Evolutionary conservation across 2,797 vertebrate species (phyloP).

Genomic region (Peromyscus nudipes): DNA sequence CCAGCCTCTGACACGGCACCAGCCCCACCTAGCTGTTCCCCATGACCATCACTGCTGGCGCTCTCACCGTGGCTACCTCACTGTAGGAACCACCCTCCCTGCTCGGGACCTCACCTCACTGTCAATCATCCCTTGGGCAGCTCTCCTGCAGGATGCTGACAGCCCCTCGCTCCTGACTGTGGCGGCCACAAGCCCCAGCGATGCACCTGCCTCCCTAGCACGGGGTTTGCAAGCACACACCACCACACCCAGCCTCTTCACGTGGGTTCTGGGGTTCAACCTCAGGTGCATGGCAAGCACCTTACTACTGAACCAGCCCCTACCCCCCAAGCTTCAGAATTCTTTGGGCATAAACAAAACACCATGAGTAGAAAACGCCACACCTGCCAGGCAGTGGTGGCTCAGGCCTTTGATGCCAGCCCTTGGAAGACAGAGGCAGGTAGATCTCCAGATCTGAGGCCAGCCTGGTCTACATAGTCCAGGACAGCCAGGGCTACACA

Average conservation of each 20-base stretch:
- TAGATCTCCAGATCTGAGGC: neutral
- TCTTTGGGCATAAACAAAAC: neutral
- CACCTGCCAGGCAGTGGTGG: neutral
- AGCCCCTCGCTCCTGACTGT: neutral
- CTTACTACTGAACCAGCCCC: neutral
- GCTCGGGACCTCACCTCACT: neutral
- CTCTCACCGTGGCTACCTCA: neutral
- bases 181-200: neutral
- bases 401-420: neutral
- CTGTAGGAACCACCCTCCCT: too few species aligned
- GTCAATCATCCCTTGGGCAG: neutral
- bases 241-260: neutral
- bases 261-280: neutral
- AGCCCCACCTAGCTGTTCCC: neutral
- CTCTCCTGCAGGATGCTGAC: neutral
- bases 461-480: neutral
- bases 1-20: neutral
- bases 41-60: accelerated
- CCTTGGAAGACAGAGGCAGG: neutral
- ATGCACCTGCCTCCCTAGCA: neutral
- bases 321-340: neutral
- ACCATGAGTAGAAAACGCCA: neutral
- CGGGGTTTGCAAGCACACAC: accelerated
- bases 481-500: neutral
- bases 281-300: neutral